phyloP scores from a whole-genome alignment of 2,113 vertebrate genomes.

The Mesoclemmys tuberculata region DNA sequence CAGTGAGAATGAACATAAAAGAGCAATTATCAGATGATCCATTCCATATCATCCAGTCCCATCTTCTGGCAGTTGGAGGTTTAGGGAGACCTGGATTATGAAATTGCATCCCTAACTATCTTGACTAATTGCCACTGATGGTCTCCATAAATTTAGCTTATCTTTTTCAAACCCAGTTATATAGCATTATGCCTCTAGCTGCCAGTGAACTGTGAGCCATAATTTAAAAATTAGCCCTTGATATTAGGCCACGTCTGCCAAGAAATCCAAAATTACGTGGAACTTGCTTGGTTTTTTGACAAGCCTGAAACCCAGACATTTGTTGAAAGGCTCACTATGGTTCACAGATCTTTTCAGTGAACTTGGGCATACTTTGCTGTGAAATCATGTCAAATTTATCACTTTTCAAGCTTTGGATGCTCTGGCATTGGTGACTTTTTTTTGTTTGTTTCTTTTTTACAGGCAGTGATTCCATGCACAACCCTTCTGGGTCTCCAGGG shows the following conservation, averaged over 20 bases:
- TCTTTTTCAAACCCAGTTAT: background rate
- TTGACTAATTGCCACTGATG: background rate
- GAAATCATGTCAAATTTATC: background rate
- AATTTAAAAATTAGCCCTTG: background rate
- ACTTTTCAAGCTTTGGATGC: background rate
- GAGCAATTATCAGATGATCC: background rate
- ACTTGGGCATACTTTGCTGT: background rate
- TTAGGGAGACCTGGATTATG: background rate
- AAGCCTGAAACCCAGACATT: background rate
- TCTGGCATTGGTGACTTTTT: background rate
- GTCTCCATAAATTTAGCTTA: background rate
- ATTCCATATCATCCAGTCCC: background rate
- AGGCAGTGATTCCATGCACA: rapidly evolving
- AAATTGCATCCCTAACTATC: background rate
- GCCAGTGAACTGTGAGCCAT: background rate
- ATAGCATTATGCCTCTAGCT: background rate
- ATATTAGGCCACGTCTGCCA: background rate
- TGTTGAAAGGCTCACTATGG: background rate
- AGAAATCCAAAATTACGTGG: background rate
- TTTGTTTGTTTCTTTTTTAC: background rate
- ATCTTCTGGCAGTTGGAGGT: background rate
- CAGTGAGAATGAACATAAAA: background rate
- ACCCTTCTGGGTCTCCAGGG: background rate
- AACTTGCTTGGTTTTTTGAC: background rate
- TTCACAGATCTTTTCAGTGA: background rate